These are phyloP conservation scores for Copsychus sechellarum DNA, from an alignment of 2,113 vertebrate genomes.

Conservation along the genomic window DNA sequence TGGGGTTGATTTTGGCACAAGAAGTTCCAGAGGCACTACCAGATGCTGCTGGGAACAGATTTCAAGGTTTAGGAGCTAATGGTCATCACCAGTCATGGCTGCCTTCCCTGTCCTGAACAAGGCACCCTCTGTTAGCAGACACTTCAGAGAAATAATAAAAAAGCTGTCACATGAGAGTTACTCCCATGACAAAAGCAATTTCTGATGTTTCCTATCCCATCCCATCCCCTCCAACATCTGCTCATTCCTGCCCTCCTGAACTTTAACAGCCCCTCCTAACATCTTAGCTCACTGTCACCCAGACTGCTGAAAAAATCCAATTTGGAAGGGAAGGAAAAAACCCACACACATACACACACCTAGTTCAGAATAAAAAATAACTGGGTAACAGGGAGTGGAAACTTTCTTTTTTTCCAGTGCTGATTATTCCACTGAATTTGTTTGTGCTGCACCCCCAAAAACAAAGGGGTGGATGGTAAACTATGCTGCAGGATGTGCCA, in stretches of 20 bases:
- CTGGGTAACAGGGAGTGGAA: neutral
- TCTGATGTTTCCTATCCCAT: neutral
- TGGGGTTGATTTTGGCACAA: neutral
- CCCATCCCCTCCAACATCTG: neutral
- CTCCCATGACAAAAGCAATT: neutral
- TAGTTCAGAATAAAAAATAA: neutral
- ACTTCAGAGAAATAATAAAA: neutral
- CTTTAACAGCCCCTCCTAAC: neutral
- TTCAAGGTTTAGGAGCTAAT: neutral
- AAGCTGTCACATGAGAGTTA: neutral
- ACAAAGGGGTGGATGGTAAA: neutral
- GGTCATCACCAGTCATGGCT: neutral
- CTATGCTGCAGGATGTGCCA: neutral
- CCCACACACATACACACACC: rapidly evolving
- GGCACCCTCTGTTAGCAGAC: neutral
- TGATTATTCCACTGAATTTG: neutral
- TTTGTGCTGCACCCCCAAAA: neutral
- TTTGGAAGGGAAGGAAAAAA: neutral
- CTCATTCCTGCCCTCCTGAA: neutral
- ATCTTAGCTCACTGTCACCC: neutral
- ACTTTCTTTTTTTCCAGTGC: neutral
- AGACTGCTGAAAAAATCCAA: neutral
- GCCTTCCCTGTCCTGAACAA: neutral
- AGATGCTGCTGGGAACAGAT: neutral
- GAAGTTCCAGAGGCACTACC: neutral